A percentile compares a stretch with the other conserved stretches of the same genome.
Evolutionary conservation across 2,113 vertebrate species (phyloP).

Genomic region (Setophaga petechia): DNA sequence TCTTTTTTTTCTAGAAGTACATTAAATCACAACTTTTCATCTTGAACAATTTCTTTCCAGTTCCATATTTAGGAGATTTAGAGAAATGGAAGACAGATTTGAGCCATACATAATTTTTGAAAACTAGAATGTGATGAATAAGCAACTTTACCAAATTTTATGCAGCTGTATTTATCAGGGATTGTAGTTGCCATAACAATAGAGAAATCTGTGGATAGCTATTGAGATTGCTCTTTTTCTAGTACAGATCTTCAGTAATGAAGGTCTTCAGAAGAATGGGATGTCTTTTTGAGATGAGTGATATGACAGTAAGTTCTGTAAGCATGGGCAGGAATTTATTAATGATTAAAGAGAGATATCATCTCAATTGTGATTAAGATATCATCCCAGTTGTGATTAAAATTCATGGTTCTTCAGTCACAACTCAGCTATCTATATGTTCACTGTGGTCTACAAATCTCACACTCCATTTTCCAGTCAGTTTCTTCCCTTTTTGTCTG

Average conservation of each 20-base stretch:
- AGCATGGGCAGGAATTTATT: neutral
- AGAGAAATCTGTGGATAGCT: neutral
- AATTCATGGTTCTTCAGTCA: neutral
- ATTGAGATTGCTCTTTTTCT: neutral
- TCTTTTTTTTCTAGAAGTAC: neutral
- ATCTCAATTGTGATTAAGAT: neutral
- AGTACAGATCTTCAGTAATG: neutral
- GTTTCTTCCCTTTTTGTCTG: neutral
- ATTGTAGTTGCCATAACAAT: neutral
- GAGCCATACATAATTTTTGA: neutral
- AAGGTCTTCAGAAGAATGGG: neutral
- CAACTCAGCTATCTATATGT: neutral
- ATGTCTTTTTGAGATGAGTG: neutral
- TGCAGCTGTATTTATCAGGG: neutral
- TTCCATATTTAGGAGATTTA: neutral
- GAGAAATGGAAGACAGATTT: slow-evolving; percentile 2
- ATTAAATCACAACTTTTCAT: neutral
- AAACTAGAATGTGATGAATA: neutral
- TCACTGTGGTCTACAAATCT: neutral
- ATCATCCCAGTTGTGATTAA: neutral
- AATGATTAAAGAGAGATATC: neutral
- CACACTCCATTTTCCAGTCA: neutral
- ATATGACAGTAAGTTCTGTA: neutral
- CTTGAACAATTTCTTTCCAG: neutral
- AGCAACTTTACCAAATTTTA: neutral